Evolutionary conservation across 2,888 invertebrate species (phyloP).

Genomic region (Formica aserva): DNA sequence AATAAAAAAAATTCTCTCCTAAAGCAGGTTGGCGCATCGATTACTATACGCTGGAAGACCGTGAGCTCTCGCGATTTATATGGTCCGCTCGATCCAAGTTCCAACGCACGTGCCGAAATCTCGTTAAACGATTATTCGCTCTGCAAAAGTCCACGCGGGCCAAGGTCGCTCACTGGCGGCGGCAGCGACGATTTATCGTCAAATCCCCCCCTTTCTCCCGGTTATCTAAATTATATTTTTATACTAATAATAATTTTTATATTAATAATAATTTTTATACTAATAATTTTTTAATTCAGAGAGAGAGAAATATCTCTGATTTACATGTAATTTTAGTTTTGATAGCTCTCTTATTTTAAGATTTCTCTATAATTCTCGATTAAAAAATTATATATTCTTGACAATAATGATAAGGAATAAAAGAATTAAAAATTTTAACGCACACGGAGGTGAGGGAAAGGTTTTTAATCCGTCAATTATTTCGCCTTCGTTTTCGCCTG

Average conservation of each 20-base stretch:
- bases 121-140: slow-evolving; percentile 76
- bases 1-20: slow-evolving; percentile 25
- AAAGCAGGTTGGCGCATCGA: slow-evolving; percentile 39
- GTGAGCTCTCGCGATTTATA: slow-evolving; percentile 26
- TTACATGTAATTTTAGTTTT: neutral
- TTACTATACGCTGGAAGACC: slow-evolving; percentile 38
- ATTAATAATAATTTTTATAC: too few species aligned
- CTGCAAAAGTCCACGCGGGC: slow-evolving; percentile 75
- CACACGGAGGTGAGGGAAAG: too few species aligned
- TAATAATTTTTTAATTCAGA: neutral
- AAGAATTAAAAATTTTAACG: neutral
- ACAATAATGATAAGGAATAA: neutral
- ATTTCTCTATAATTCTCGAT: neutral
- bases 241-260: too few species aligned
- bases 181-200: slow-evolving; percentile 60
- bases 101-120: slow-evolving; percentile 83
- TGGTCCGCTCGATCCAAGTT: slow-evolving; percentile 75
- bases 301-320: neutral
- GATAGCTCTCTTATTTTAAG: neutral
- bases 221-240: too few species aligned
- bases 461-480: neutral
- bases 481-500: neutral
- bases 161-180: slow-evolving; percentile 75
- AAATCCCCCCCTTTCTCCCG: too few species aligned
- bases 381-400: neutral